These are phyloP conservation scores for Poecilia velifera DNA, from an alignment of 2,797 vertebrate genomes.

Conservation along the genomic window DNA sequence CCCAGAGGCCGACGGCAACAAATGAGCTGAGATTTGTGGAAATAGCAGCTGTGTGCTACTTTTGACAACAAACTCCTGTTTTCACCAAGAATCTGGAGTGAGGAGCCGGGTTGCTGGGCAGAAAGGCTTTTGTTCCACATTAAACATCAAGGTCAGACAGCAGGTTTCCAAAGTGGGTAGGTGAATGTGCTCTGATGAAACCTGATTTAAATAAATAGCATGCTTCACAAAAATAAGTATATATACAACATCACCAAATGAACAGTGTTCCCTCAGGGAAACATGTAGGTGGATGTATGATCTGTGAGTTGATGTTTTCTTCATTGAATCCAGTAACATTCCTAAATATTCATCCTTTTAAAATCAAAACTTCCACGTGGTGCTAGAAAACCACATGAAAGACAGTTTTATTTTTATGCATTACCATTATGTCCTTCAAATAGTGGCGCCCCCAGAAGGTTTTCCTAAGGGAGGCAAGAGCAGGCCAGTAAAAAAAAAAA, in stretches of 20 bases:
- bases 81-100: not conserved
- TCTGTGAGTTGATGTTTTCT: not conserved
- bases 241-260: not conserved
- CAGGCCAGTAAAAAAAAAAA: not conserved
- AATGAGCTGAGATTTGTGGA: not conserved
- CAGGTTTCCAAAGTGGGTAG: not conserved
- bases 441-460: no score
- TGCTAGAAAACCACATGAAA: not conserved
- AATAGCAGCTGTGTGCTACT: not conserved
- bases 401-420: not conserved
- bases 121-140: not conserved
- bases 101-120: not conserved
- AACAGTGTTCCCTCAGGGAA: not conserved
- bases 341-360: not conserved
- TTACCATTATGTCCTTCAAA: not conserved
- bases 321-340: no score
- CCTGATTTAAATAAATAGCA: not conserved
- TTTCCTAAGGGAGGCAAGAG: no score
- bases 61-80: not conserved
- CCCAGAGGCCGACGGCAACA: not conserved
- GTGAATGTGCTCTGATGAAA: not conserved
- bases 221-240: no score
- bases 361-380: not conserved
- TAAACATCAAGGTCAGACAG: not conserved
- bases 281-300: no score